These are phyloP conservation scores for Heteropelma amictum DNA, from an alignment of 2,888 invertebrate species.

Conservation along the genomic window DNA sequence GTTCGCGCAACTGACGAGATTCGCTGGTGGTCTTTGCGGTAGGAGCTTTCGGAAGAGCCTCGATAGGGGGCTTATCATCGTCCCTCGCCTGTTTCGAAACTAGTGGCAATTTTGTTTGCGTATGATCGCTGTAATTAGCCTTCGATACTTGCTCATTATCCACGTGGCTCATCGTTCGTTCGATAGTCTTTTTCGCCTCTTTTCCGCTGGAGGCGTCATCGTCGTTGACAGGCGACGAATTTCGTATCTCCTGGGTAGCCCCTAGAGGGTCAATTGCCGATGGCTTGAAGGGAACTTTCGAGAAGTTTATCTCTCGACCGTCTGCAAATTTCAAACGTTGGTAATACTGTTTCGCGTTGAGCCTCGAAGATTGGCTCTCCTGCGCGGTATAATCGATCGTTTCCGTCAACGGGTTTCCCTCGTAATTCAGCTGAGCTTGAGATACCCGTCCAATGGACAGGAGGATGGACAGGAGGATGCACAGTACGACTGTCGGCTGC, in stretches of 20 bases:
- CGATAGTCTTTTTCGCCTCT: no score
- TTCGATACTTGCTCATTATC: no score
- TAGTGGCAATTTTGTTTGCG: not conserved
- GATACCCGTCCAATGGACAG: slow-evolving; percentile 22
- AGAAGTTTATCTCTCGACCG: slow-evolving; percentile 7
- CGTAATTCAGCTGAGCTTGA: slow-evolving; percentile 70
- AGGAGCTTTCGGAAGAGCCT: not conserved
- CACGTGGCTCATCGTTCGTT: not conserved
- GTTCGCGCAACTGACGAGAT: slow-evolving; percentile 21
- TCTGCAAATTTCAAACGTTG: slow-evolving; percentile 35
- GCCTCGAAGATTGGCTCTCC: slow-evolving; percentile 66
- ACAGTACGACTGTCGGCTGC: slow-evolving; percentile 46
- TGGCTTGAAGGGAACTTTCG: slow-evolving; percentile 8
- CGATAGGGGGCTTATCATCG: not conserved
- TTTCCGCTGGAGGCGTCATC: no score
- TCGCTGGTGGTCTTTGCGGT: not conserved
- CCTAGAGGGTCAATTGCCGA: slow-evolving; percentile 5
- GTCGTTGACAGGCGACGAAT: not conserved
- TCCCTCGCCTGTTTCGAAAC: not conserved
- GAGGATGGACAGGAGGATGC: slow-evolving; percentile 35
- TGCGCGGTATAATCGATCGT: slow-evolving; percentile 72
- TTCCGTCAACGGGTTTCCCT: slow-evolving; percentile 73
- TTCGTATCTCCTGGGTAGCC: not conserved
- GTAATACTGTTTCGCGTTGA: slow-evolving; percentile 57
- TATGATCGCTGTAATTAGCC: not conserved